phyloP scores from a whole-genome alignment of 2,888 invertebrate genomes.

The Scaeva pyrastri region DNA sequence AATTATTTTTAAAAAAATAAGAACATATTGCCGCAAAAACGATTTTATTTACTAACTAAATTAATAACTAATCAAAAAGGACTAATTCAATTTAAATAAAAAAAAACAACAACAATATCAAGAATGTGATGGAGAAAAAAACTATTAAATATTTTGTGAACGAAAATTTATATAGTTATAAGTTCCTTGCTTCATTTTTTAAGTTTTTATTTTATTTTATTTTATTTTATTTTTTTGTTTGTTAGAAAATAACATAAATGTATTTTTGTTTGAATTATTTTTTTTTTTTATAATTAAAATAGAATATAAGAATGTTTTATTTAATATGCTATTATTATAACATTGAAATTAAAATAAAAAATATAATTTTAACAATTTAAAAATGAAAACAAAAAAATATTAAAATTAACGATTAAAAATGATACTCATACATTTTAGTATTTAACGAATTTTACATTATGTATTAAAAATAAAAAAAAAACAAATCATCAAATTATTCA shows the following conservation, averaged over 20 bases:
- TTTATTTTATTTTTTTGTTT: background rate
- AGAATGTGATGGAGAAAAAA: slow-evolving; percentile 37
- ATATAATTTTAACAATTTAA: slow-evolving; percentile 3
- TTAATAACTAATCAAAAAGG: slow-evolving; percentile 44
- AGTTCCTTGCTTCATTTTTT: slow-evolving; percentile 21
- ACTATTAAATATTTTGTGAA: slow-evolving; percentile 19
- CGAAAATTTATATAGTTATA: slow-evolving; percentile 19
- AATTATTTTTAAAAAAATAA: background rate
- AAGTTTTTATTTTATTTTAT: background rate
- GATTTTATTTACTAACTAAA: slow-evolving; percentile 39
- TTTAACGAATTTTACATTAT: slow-evolving; percentile 69
- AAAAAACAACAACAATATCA: background rate
- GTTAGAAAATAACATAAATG: slow-evolving; percentile 1
- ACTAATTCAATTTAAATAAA: slow-evolving; percentile 13
- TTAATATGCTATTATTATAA: slow-evolving; percentile 38
- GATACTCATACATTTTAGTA: slow-evolving; percentile 81
- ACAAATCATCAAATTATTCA: slow-evolving; percentile 20
- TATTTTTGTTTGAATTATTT: background rate
- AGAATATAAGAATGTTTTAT: slow-evolving; percentile 17
- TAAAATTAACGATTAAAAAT: slow-evolving; percentile 79
- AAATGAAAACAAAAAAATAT: slow-evolving; percentile 24
- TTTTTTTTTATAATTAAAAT: slow-evolving; percentile 3
- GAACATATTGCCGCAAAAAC: slow-evolving; percentile 13
- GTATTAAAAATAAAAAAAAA: slow-evolving; percentile 41
- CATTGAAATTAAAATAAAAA: background rate